Base-by-base conservation (phyloP, 2,113 vertebrate species). In the Sphaerodactylus townsendi region DNA sequence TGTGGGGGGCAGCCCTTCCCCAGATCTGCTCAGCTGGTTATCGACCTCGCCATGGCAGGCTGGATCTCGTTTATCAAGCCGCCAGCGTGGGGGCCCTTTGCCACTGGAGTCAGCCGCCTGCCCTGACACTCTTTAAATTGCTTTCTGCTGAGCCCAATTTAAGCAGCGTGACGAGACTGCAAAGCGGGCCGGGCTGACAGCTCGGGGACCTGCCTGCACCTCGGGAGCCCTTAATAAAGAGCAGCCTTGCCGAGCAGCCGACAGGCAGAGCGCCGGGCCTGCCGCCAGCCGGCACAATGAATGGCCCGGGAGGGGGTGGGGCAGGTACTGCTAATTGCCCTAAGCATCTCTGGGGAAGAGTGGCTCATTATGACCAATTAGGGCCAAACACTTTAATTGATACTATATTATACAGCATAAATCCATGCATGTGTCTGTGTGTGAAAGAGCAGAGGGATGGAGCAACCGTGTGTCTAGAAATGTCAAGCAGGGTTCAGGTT, bases 81-180 rank as follows among this genome's bases (percentile, higher is more conserved):
- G 81, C 81, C 33, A 86, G 87, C 86, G 80, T 79, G 85, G 84
- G 82, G 73, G 65, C 39, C 72, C 85, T 88, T 85, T 91, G 85
- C 83, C 87, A 56, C 83, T 66, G 74, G 85, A 86, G 77, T 83
- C 83, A 82, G 87, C 90, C 62, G 85, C 87, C 85, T 84, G 83
- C 87, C 87, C 87, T 84, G 85, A 87, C 81, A 81, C 90, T 87
- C 83, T 91, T 91, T 87, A 87, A 91, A 91, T 89, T 86, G 87
- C 83, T 91, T 87, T 89, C 83, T 86, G 90, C 81, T 83, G 89
- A 89, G 90, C 87, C 90, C 87, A 84, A 87, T 82, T 84, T 89
- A 87, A 84, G 33, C 85, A 44, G 83, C 87, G 83, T 89, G 90
- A 87, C 33, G 80, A 87, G 87, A 82, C 86, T 91, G 81, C 80